These are phyloP conservation scores for Hetaerina titia DNA, from an alignment of 2,888 invertebrate species.

Conservation along the genomic window DNA sequence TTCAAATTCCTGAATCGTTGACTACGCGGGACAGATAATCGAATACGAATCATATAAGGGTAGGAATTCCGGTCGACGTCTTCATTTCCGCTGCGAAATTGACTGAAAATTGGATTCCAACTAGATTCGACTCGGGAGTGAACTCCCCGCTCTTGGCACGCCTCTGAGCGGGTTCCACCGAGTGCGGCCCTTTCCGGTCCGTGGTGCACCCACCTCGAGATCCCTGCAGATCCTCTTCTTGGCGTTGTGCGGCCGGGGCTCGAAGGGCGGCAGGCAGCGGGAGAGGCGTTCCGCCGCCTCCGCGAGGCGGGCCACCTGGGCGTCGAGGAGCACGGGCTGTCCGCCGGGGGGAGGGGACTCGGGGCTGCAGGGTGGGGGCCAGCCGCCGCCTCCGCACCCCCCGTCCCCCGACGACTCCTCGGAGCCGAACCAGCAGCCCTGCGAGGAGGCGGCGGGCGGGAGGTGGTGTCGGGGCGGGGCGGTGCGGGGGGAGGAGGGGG, in stretches of 20 bases:
- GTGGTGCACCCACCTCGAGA: slow-evolving; percentile 82
- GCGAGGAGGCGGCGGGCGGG: slow-evolving; percentile 75
- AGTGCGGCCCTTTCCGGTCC: no score
- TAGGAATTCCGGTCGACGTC: no score
- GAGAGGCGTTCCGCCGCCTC: slow-evolving; percentile 91
- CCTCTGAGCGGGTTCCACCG: no score
- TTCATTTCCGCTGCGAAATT: no score
- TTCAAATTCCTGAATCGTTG: neutral
- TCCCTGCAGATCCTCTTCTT: slow-evolving; percentile 95
- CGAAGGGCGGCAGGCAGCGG: slow-evolving; percentile 89
- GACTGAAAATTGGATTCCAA: no score
- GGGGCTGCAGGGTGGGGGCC: slow-evolving; percentile 76
- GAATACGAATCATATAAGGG: no score
- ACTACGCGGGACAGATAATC: no score
- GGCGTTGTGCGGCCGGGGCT: slow-evolving; percentile 93
- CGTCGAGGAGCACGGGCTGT: slow-evolving; percentile 81
- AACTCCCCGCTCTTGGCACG: no score
- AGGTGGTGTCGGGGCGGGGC: slow-evolving; percentile 75
- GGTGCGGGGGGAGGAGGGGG: slow-evolving; percentile 70
- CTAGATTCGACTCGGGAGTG: no score
- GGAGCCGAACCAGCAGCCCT: slow-evolving; percentile 70
- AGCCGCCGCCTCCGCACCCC: slow-evolving; percentile 76
- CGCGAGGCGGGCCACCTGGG: slow-evolving; percentile 91
- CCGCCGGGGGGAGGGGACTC: slow-evolving; percentile 75
- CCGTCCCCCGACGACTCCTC: slow-evolving; percentile 77